A percentile compares a stretch with the other conserved stretches of the same genome.
phyloP scores from a whole-genome alignment of 2,113 vertebrate species.

The pig (Sus scrofa) region T2T-Sscrofa CM000830.6:101488501-101489000 shows the following conservation, averaged over 20 bases:
- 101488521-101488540: not conserved
- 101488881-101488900: too few relatives aligned
- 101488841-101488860: not conserved
- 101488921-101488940: too few relatives aligned
- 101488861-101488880: too few relatives aligned
- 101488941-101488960: too few relatives aligned
- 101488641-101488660: not conserved
- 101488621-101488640: not conserved
- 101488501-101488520: not conserved
- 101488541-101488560: not conserved
- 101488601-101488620: constrained; percentile 50
- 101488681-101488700: not conserved
- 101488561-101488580: constrained; percentile 22
- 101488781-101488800: not conserved
- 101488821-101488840: not conserved
- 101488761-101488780: not conserved
- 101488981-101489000: too few relatives aligned
- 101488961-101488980: too few relatives aligned
- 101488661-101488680: not conserved
- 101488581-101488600: not conserved
- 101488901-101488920: too few relatives aligned
- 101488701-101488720: not conserved
- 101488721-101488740: not conserved
- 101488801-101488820: constrained; percentile 36
- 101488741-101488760: not conserved